phyloP scores from a whole-genome alignment of 1,140 invertebrate species.

The Ceratina australensis region DNA sequence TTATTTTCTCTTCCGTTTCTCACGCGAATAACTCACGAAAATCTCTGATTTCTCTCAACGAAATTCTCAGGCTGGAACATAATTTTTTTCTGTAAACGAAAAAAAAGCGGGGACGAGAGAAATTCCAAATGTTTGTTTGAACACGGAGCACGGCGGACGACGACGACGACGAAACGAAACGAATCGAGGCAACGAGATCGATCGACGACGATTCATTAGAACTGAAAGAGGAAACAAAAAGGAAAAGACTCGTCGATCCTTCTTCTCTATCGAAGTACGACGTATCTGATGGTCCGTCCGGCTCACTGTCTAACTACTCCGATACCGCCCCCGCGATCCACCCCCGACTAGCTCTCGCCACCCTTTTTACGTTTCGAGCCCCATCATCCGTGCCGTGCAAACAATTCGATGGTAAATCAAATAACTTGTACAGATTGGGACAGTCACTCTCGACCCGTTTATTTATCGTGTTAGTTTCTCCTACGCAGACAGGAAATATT shows the following conservation, averaged over 20 bases:
- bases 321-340: background rate
- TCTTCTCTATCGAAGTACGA: slow-evolving; percentile 51
- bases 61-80: no score
- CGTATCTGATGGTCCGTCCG: slow-evolving; percentile 63
- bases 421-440: slow-evolving; percentile 52
- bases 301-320: slow-evolving; percentile 54
- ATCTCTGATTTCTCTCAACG: no score
- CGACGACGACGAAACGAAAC: slow-evolving; percentile 49
- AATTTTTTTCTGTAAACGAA: no score
- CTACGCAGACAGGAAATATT: no score
- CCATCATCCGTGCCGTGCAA: slow-evolving; percentile 64
- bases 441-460: no score
- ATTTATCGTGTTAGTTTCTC: no score
- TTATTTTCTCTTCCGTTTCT: no score
- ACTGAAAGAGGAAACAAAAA: background rate
- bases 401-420: slow-evolving; percentile 72
- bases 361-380: slow-evolving; percentile 47
- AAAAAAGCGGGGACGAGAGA: no score
- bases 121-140: background rate
- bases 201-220: slow-evolving; percentile 36
- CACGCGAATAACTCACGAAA: no score
- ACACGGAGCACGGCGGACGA: slow-evolving; percentile 50
- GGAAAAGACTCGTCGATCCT: slow-evolving; percentile 43
- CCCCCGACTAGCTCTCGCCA: slow-evolving; percentile 5
- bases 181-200: slow-evolving; percentile 37